Evolutionary conservation across 2,113 vertebrate species (phyloP).

Genomic region (Kryptolebias marmoratus): DNA sequence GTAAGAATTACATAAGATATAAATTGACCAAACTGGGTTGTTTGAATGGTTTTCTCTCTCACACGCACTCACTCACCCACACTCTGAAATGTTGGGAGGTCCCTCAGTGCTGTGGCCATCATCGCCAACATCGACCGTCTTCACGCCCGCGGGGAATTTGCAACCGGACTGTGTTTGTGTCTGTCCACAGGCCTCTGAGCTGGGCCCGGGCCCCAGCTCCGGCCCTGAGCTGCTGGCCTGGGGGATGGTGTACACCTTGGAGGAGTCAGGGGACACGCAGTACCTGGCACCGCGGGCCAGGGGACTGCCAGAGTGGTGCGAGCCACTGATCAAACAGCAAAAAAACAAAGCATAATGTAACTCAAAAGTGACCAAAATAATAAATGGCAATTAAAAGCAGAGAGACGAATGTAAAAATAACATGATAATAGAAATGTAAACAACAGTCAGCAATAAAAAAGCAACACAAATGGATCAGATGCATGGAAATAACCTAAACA

Average conservation of each 20-base stretch:
- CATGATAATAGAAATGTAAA: constrained; percentile 31
- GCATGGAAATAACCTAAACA: constrained; percentile 23
- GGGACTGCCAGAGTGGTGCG: constrained; percentile 92
- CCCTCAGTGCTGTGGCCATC: constrained; percentile 85
- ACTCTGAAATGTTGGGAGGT: constrained; percentile 85
- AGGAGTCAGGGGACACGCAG: constrained; percentile 88
- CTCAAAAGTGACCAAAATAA: constrained; percentile 56
- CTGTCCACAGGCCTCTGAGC: constrained; percentile 84
- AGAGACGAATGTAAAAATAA: constrained; percentile 6
- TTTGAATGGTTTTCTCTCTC: constrained; percentile 16
- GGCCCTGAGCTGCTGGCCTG: constrained; percentile 82
- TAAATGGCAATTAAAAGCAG: constrained; percentile 23
- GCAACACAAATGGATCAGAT: neutral
- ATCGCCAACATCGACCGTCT: constrained; percentile 83
- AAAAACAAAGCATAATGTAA: constrained; percentile 61
- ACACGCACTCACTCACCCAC: constrained; percentile 88
- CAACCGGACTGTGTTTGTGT: constrained; percentile 81
- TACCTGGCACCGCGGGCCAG: constrained; percentile 86
- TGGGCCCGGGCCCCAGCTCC: constrained; percentile 64
- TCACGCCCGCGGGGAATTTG: constrained; percentile 86
- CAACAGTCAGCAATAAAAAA: constrained; percentile 42
- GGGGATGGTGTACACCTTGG: constrained; percentile 91
- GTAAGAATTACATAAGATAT: no score
- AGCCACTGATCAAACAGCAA: constrained; percentile 84
- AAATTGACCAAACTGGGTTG: neutral